phyloP scores from a whole-genome alignment of 2,797 vertebrate genomes.

The Gadopsis bispinosus region DNA sequence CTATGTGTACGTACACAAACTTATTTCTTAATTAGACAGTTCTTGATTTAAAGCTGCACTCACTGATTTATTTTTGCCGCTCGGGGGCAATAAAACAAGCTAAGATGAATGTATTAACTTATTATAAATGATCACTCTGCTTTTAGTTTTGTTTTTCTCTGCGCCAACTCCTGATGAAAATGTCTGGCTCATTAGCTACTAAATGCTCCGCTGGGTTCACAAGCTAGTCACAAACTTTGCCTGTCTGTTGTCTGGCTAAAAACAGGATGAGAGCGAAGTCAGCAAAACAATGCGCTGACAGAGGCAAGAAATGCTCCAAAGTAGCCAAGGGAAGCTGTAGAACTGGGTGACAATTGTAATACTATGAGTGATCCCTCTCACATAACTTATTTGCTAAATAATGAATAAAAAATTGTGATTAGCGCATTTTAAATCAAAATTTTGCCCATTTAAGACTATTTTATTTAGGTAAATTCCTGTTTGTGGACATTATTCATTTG shows the following conservation, averaged over 20 bases:
- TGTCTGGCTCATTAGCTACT: background rate
- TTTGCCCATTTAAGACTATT: background rate
- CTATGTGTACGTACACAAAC: background rate
- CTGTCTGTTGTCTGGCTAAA: background rate
- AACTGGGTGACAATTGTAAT: no score
- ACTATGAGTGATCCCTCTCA: background rate
- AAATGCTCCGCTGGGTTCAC: background rate
- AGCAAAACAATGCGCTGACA: background rate
- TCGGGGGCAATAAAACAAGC: background rate
- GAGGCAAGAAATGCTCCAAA: background rate
- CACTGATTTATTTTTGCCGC: background rate
- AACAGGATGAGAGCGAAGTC: background rate
- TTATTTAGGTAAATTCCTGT: background rate
- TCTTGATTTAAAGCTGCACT: slow-evolving; percentile 27
- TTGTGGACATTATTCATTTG: background rate
- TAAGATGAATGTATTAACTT: no score
- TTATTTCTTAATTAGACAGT: slow-evolving; percentile 21
- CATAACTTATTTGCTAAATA: background rate
- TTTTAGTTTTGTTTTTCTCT: background rate
- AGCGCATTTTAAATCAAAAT: background rate
- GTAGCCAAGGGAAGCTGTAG: no score
- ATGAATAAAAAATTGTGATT: background rate
- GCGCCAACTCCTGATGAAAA: background rate
- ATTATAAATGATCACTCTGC: background rate
- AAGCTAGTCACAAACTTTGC: background rate